Evolutionary conservation across 2,113 vertebrate species (phyloP), one percentile per base, ranked within the genome.

Genomic region (Megaceryle maxima): DNA sequence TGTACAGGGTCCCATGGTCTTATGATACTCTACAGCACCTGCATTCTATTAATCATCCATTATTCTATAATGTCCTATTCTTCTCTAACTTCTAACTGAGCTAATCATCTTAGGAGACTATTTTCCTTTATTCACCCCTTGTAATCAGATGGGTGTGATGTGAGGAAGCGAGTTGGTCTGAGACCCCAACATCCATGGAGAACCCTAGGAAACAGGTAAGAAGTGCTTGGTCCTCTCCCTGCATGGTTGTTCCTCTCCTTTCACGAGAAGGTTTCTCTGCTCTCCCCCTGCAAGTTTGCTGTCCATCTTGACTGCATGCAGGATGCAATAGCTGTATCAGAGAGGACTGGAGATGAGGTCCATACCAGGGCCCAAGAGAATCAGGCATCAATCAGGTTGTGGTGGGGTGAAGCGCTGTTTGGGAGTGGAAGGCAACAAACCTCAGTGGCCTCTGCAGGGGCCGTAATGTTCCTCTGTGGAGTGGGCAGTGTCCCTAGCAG

Each of bases 181-280:
- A 79, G 51, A 60, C 48, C 64, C 1, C 10, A 4, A 4, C 1
- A 1, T 0, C 5, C 0, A 3, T 0, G 2, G n/a, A 80, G n/a
- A 62, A 46, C 0, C 0, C 1, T 17, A 6, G 43, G 26, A 24
- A 63, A 11, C 3, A 75, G 93, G 96, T 96, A 95, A 90, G 83
- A 57, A 31, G 12, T 18, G 9, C 20, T 74, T 1, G 0, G 21
- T 90, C 31, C 16, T 85, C 53, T 66, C 6, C 17, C 12, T 1
- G 0, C 16, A 39, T 44, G 43, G 43, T 44, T 44, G 43, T 16
- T 44, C 43, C 15, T 44, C 43, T 44, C 43, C 43, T 44, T 44
- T 14, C 43, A 44, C 9, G 37, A 41, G 9, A n/a, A 63, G 28
- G 13, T 44, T 83, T 82, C 0, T 0, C 41, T 50, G n/a, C 29